Conservation (phyloP, 2,888 invertebrate genomes). For the Allygus modestus region DNA sequence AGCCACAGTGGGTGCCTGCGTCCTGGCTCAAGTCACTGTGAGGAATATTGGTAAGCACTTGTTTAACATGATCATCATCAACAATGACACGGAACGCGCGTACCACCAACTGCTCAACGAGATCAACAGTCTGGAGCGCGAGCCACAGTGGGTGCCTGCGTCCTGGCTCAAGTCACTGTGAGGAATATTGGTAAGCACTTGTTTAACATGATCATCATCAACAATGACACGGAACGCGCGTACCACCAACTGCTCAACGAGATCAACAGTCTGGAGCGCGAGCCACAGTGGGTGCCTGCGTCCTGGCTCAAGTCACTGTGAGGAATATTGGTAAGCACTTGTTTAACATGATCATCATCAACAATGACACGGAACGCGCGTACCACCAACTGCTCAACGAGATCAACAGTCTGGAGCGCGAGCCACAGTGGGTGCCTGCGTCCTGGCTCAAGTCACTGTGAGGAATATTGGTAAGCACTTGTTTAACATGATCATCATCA, state of each 20-base stretch:
- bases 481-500: slow-evolving; percentile 94
- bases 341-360: slow-evolving; percentile 94
- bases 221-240: slow-evolving; percentile 94
- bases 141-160: slow-evolving; percentile 98
- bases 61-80: slow-evolving; percentile 98
- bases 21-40: slow-evolving; percentile 78
- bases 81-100: slow-evolving; percentile 97
- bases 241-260: slow-evolving; percentile 96
- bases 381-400: slow-evolving; percentile 96
- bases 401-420: slow-evolving; percentile 96
- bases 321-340: slow-evolving; percentile 77
- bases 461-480: slow-evolving; percentile 77
- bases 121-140: slow-evolving; percentile 96
- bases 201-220: slow-evolving; percentile 94
- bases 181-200: slow-evolving; percentile 77
- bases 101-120: slow-evolving; percentile 96
- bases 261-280: slow-evolving; percentile 96
- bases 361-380: slow-evolving; percentile 94
- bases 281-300: slow-evolving; percentile 98
- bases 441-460: slow-evolving; percentile 78
- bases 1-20: slow-evolving; percentile 98
- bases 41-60: slow-evolving; percentile 77
- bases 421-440: slow-evolving; percentile 98
- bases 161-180: slow-evolving; percentile 78
- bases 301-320: slow-evolving; percentile 78